These are phyloP conservation scores for Sitobion miscanthi DNA, from an alignment of 1,140 invertebrate species.

Conservation along the genomic window DNA sequence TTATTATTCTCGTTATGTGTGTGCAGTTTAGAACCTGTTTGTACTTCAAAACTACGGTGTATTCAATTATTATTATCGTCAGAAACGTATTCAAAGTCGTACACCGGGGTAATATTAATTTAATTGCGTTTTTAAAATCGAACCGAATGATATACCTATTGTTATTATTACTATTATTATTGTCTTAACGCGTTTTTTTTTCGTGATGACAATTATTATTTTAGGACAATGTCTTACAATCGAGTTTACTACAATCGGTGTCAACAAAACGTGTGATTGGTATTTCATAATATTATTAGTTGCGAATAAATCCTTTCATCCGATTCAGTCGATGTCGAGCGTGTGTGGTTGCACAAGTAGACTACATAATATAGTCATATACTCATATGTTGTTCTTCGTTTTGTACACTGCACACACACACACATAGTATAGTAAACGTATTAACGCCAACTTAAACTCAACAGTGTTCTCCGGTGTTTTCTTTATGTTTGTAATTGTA, in stretches of 20 bases:
- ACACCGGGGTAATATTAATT: background rate
- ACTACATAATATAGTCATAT: background rate
- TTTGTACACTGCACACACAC: background rate
- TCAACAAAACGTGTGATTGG: background rate
- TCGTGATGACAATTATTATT: background rate
- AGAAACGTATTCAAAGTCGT: background rate
- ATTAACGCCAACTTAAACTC: background rate
- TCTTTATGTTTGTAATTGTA: background rate
- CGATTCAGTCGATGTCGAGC: too few species aligned
- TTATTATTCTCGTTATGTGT: conserved; percentile 2
- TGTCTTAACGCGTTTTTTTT: background rate
- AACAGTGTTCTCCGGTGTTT: background rate
- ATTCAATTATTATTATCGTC: background rate
- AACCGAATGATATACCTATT: background rate
- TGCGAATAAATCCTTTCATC: background rate
- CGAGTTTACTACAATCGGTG: background rate
- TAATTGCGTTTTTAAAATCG: background rate
- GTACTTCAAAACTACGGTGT: background rate
- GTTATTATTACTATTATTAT: too few species aligned
- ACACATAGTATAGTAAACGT: background rate
- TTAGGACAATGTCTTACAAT: background rate
- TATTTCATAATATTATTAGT: background rate
- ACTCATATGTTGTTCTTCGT: background rate
- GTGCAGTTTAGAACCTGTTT: background rate
- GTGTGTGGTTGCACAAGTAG: background rate